Evolutionary conservation across 1,140 invertebrate genomes (phyloP).

Genomic region (Drosophila takahashii): DNA sequence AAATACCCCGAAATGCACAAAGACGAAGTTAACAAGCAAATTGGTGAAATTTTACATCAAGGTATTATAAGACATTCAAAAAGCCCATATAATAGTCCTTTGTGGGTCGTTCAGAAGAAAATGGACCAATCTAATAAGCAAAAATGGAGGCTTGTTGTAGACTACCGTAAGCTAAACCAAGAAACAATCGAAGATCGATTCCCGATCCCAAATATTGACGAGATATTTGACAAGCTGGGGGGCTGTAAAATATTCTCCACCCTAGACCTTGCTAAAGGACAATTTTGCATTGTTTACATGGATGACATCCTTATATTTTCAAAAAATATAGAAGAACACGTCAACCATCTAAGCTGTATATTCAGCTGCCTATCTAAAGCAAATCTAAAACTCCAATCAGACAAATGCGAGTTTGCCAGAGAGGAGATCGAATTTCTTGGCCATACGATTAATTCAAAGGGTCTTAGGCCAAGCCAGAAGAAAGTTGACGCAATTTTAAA

Average conservation of each 20-base stretch:
- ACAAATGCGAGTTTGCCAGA: slow-evolving; percentile 4
- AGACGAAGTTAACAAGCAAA: slow-evolving; percentile 32
- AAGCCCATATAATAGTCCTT: too few relatives aligned
- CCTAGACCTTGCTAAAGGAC: not conserved
- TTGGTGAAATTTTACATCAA: too few relatives aligned
- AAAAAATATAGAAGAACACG: too few relatives aligned
- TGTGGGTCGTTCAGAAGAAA: slow-evolving; percentile 35
- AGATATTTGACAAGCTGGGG: slow-evolving; percentile 8
- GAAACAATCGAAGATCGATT: slow-evolving; percentile 7
- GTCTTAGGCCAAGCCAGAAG: not conserved
- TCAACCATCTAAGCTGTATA: too few relatives aligned
- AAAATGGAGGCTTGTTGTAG: slow-evolving; percentile 11
- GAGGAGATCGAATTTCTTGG: not conserved
- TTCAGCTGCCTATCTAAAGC: too few relatives aligned
- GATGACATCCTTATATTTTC: slow-evolving; percentile 23
- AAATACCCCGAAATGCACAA: slow-evolving; percentile 64
- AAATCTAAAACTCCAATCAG: slow-evolving; percentile 1
- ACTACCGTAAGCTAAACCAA: slow-evolving; percentile 11
- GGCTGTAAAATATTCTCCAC: slow-evolving; percentile 4
- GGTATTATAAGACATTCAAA: too few relatives aligned
- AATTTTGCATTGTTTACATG: slow-evolving; percentile 33
- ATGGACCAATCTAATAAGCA: slow-evolving; percentile 5
- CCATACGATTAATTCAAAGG: too few relatives aligned
- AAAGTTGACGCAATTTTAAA: too few relatives aligned
- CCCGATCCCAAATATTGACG: slow-evolving; percentile 8